These are phyloP conservation scores for Pseudopleuronectes americanus DNA, from an alignment of 2,797 vertebrate genomes.

Conservation along the genomic window DNA sequence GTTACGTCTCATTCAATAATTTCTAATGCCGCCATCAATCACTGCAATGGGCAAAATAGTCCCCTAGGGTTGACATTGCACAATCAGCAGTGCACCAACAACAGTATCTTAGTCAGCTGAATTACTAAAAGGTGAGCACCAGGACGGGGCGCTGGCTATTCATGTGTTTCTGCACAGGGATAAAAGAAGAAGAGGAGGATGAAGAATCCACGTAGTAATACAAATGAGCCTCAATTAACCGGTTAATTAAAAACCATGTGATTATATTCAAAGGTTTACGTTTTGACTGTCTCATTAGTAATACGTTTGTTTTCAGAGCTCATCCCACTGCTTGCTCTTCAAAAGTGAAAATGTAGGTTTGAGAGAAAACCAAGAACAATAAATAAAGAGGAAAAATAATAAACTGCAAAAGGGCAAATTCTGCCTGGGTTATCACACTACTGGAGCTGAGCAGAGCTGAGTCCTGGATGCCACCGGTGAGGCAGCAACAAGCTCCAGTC, in stretches of 20 bases:
- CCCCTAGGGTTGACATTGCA: slow-evolving; percentile 28
- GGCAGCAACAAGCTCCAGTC: slow-evolving; percentile 13
- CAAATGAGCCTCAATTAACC: slow-evolving; percentile 33
- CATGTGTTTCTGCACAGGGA: slow-evolving; percentile 26
- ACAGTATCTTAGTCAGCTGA: slow-evolving; percentile 51
- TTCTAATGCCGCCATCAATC: slow-evolving; percentile 51
- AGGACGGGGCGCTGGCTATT: slow-evolving; percentile 19
- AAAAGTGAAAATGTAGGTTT: slow-evolving; percentile 5
- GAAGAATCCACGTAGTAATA: slow-evolving; percentile 11
- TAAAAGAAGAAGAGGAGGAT: slow-evolving; percentile 5
- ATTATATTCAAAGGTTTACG: too few relatives aligned
- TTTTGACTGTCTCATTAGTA: background rate
- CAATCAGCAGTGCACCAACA: slow-evolving; percentile 59
- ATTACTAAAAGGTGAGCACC: slow-evolving; percentile 47
- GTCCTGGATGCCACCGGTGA: slow-evolving; percentile 9
- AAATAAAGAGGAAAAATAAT: background rate
- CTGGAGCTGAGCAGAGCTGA: slow-evolving; percentile 8
- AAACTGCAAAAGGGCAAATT: background rate
- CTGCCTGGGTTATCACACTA: background rate
- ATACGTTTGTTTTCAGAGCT: background rate
- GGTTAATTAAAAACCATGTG: background rate
- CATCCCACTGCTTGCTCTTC: background rate
- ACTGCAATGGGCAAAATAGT: slow-evolving; percentile 9
- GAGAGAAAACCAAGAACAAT: slow-evolving; percentile 8
- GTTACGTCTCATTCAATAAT: slow-evolving; percentile 28